These are phyloP conservation scores for Centropus unirufus DNA, from an alignment of 2,113 vertebrate species.

Conservation along the genomic window DNA sequence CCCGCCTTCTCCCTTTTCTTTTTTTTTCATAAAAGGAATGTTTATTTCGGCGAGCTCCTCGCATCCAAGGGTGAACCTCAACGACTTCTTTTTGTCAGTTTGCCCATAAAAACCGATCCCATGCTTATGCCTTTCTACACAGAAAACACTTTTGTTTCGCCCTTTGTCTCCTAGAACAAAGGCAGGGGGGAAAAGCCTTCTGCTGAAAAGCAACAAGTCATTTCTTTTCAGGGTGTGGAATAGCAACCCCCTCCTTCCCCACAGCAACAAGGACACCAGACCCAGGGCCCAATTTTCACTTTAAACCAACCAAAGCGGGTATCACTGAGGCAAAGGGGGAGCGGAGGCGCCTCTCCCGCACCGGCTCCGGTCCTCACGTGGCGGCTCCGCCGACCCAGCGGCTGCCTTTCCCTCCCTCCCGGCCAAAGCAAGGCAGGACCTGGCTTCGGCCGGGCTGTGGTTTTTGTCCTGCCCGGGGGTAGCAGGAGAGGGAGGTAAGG, in stretches of 20 bases:
- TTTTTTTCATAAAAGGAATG: constrained; percentile 75
- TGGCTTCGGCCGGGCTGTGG: background rate
- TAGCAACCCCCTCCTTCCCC: constrained; percentile 36
- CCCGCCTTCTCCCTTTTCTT: constrained; percentile 40
- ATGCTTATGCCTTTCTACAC: constrained; percentile 71
- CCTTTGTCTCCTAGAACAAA: constrained; percentile 83
- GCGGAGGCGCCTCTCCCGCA: background rate
- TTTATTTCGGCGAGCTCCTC: constrained; percentile 67
- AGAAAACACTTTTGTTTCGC: constrained; percentile 79
- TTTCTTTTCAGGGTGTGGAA: constrained; percentile 73
- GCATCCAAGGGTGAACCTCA: constrained; percentile 69
- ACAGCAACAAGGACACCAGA: constrained; percentile 23
- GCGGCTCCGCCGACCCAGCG: background rate
- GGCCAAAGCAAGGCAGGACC: constrained; percentile 11
- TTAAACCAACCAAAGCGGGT: background rate
- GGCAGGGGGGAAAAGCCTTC: constrained; percentile 71
- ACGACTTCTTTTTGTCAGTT: constrained; percentile 69
- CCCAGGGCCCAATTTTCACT: constrained; percentile 11
- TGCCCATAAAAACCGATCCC: constrained; percentile 72
- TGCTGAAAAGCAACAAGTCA: constrained; percentile 82
- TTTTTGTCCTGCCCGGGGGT: background rate
- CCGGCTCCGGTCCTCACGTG: constrained; percentile 33
- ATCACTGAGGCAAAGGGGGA: constrained; percentile 2
- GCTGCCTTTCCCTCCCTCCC: constrained; percentile 10
- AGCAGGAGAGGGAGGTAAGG: background rate